Evolutionary conservation across 2,113 vertebrate species (phyloP), one percentile per base, ranked within the genome.

Genomic region (Turnix velox): DNA sequence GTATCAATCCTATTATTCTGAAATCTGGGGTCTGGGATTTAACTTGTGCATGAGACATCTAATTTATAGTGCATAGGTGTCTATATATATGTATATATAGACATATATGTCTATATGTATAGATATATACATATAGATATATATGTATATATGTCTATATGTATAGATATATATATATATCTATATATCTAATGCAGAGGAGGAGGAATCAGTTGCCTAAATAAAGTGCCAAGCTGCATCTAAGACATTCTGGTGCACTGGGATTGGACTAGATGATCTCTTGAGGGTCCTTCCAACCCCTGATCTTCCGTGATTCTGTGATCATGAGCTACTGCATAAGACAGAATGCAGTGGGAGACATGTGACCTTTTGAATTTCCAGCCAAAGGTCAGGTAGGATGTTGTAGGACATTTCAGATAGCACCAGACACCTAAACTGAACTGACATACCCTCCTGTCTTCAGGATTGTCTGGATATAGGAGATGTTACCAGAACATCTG

Each of bases 271-370:
- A n/a, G n/a, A n/a, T n/a, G n/a, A n/a, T n/a, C n/a, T n/a, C n/a
- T n/a, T n/a, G n/a, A n/a, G n/a, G n/a, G n/a, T n/a, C n/a, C n/a
- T n/a, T n/a, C n/a, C n/a, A n/a, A n/a, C n/a, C n/a, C n/a, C n/a
- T n/a, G n/a, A n/a, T n/a, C n/a, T n/a, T n/a, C n/a, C n/a, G n/a
- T n/a, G n/a, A n/a, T n/a, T n/a, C n/a, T n/a, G n/a, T n/a, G n/a
- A n/a, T n/a, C 20, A 20, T 20, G 23, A 62, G 18, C 7, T 40
- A 42, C 14, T 30, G 66, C 61, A 13, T 39, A 83, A 33, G 6
- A 71, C 0, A 39, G 30, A 76, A 86, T 27, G 48, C 6, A 27
- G 39, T 1, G 6, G 20, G 18, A 65, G 8, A 52, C 0, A 6
- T 19, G 17, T 57, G 42, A 72, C 16, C 23, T 48, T 59, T 62